A percentile compares a stretch with the other conserved stretches of the same genome.
Conservation (phyloP, 2,113 vertebrate genomes). For the Micronisus gabar region DNA sequence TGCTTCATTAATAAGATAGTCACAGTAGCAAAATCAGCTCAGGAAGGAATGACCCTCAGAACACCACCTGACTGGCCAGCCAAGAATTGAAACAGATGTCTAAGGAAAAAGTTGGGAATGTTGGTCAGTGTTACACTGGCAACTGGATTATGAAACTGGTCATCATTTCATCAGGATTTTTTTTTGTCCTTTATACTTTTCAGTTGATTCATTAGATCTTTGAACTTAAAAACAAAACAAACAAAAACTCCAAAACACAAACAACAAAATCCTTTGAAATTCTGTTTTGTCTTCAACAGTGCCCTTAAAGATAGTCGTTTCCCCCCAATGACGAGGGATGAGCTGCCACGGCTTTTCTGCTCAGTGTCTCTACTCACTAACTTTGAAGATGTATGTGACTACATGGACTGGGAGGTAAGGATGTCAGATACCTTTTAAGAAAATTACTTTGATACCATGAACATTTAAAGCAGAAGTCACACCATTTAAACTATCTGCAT, state of each 20-base stretch:
- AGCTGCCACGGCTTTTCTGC: conserved; percentile 99
- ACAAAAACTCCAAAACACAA: neutral
- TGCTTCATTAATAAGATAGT: neutral
- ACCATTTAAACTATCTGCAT: neutral
- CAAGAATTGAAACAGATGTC: neutral
- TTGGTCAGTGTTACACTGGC: neutral
- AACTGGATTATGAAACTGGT: neutral
- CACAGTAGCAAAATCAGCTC: neutral
- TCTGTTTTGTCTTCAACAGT: conserved; percentile 81
- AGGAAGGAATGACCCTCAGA: neutral
- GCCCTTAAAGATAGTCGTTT: conserved; percentile 99
- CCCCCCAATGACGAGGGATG: conserved; percentile 99
- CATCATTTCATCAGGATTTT: neutral
- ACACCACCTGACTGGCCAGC: neutral
- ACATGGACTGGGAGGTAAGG: conserved; percentile 99
- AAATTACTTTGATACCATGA: neutral
- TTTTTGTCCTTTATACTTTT: conserved; percentile 1
- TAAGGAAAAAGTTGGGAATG: neutral
- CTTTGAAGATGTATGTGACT: conserved; percentile 99
- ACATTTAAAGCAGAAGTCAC: neutral
- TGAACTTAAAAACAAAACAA: neutral
- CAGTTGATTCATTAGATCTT: conserved; percentile 21
- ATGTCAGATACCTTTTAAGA: neutral
- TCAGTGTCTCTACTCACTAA: conserved; percentile 99
- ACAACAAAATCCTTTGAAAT: conserved; percentile 44